Base-by-base conservation (phyloP, 2,888 invertebrate genomes). In the Deilephila elpenor region DNA sequence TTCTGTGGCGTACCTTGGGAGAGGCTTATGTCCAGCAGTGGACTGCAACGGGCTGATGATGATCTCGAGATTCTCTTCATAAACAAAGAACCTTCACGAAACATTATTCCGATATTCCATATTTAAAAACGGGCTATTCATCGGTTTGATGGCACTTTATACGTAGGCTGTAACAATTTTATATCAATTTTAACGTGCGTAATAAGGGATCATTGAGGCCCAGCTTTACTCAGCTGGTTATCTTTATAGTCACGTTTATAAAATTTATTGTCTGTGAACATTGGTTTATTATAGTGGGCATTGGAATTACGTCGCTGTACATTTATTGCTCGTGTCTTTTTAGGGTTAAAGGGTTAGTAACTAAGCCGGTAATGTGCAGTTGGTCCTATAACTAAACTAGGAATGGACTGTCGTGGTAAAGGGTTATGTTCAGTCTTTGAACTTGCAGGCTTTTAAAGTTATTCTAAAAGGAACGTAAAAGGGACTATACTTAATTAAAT, bases 241-340 rank as follows among this genome's bases (percentile, higher is more conserved):
- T 67, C 67, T 67, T 67, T 67, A 51, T 67, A 25, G 64, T 20
- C 44, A 44, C 25, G 25, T 51, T 51, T 67, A 51, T 67, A 67
- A 67, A 67, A 67, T 51, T 67, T 67, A 67, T 67, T 67, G 67
- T 67, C 67, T 51, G 67, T 51, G 67, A 67, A 67, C 67, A 67
- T 29, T 67, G 51, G 67, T 51, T 67, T 51, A 67, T 44, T 44
- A 67, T 67, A 67, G 67, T 67, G 44, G 67, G 20, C 67, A 67
- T 19, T 29, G 14, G 5, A 25, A 51, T 67, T 37, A 64, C 14
- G 25, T 14, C 17, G 51, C 25, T 51, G 44, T 25, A 20, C 44
- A 51, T 51, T 67, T 51, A 44, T 67, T 25, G 25, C 44, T 64
- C 20, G 34, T 60, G 29, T 60, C 61, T 17, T 17, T 64, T 37